Conservation (phyloP, 2,113 vertebrate species). For the Cyphomyrus discorhynchus region DNA sequence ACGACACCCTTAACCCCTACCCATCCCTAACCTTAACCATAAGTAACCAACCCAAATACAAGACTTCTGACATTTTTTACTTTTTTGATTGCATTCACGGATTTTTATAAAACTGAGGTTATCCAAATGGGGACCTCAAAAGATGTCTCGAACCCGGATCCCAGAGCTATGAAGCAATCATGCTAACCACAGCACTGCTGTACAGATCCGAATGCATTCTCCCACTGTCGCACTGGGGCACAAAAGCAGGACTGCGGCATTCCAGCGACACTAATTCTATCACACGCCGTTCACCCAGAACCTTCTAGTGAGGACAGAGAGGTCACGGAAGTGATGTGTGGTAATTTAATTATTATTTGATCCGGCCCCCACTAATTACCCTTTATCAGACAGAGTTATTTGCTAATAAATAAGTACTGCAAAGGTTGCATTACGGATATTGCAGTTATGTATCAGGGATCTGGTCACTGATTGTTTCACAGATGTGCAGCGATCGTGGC, state of each 20-base stretch:
- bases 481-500: not conserved
- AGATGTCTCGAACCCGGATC: not conserved
- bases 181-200: not conserved
- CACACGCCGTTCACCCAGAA: conserved; percentile 13
- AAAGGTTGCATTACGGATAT: not conserved
- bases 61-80: too few species aligned
- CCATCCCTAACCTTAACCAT: too few species aligned
- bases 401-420: not conserved
- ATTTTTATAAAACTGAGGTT: too few species aligned
- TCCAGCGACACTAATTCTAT: not conserved
- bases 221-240: not conserved
- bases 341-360: not conserved
- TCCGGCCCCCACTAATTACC: not conserved
- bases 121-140: too few species aligned
- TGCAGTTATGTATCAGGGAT: not conserved
- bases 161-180: not conserved
- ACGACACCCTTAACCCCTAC: too few species aligned
- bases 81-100: too few species aligned
- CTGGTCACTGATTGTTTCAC: not conserved
- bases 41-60: too few species aligned
- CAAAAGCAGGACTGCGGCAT: not conserved
- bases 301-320: not conserved
- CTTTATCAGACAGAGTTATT: not conserved
- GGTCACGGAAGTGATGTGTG: not conserved
- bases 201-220: not conserved